Evolutionary conservation across 2,888 invertebrate species (phyloP).

Genomic region (Anorthoa munda): DNA sequence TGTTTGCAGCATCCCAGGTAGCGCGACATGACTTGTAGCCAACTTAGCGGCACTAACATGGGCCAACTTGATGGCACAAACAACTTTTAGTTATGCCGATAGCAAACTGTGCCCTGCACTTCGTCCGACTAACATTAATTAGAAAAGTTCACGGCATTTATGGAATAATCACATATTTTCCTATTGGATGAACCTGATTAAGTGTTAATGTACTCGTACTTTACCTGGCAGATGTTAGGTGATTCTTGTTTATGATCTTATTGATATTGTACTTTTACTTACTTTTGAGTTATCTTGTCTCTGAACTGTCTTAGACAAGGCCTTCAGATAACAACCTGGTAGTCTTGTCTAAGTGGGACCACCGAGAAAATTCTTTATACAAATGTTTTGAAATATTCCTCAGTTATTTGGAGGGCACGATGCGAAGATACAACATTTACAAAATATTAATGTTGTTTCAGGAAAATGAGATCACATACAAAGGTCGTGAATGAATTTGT

Average conservation of each 20-base stretch:
- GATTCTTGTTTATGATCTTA: background rate
- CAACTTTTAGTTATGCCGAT: conserved; percentile 55
- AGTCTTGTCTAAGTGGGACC: too few species aligned
- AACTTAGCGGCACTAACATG: conserved; percentile 40
- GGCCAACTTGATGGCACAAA: conserved; percentile 59
- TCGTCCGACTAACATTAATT: conserved; percentile 35
- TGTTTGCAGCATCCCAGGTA: conserved; percentile 30
- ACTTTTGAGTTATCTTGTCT: too few species aligned
- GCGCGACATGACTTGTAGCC: conserved; percentile 34
- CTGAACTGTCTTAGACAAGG: background rate
- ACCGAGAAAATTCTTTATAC: too few species aligned
- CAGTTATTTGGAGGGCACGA: too few species aligned
- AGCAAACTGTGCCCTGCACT: conserved; percentile 27
- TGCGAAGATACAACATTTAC: too few species aligned
- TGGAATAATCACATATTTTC: conserved; percentile 42
- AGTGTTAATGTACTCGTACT: too few species aligned
- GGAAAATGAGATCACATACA: background rate
- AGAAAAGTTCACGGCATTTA: conserved; percentile 22
- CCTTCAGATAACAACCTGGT: too few species aligned
- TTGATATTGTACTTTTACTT: background rate
- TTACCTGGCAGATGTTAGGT: background rate
- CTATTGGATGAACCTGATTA: background rate
- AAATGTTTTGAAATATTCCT: too few species aligned
- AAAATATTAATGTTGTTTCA: background rate
- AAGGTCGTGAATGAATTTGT: background rate